Conservation (phyloP, 2,888 invertebrate genomes). For the Muscina levida region DNA sequence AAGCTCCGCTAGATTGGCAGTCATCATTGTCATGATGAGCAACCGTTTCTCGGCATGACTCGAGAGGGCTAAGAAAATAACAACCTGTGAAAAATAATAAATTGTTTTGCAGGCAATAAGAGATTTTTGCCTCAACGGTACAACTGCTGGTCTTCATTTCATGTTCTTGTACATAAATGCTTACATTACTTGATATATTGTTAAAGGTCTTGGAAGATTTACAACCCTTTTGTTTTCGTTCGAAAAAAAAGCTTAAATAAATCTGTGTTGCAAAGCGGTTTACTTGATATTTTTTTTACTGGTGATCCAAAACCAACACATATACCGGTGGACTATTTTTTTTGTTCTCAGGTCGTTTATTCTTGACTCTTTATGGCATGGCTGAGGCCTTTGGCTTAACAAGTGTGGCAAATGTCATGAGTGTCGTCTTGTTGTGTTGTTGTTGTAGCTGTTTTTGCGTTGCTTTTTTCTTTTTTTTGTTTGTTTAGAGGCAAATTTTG, state of each 20-base stretch:
- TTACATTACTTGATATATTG: conserved; percentile 62
- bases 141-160: conserved; percentile 46
- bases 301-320: conserved; percentile 26
- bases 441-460: background rate
- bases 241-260: conserved; percentile 13
- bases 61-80: conserved; percentile 52
- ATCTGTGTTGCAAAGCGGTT: conserved; percentile 9
- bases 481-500: conserved; percentile 45
- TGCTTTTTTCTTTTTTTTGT: conserved; percentile 17
- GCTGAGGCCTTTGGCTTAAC: conserved; percentile 53
- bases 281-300: background rate
- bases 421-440: conserved; percentile 37
- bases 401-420: conserved; percentile 66
- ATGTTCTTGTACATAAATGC: conserved; percentile 57
- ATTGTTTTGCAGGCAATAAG: conserved; percentile 47
- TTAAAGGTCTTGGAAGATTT: conserved; percentile 58
- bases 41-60: conserved; percentile 33
- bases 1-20: background rate
- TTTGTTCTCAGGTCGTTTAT: background rate
- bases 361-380: conserved; percentile 35
- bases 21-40: background rate
- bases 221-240: conserved; percentile 55
- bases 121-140: conserved; percentile 19
- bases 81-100: conserved; percentile 63
- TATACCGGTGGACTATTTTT: background rate